Evolutionary conservation across 2,888 invertebrate genomes (phyloP).

Genomic region (Himalopsyche kuldschensis): DNA sequence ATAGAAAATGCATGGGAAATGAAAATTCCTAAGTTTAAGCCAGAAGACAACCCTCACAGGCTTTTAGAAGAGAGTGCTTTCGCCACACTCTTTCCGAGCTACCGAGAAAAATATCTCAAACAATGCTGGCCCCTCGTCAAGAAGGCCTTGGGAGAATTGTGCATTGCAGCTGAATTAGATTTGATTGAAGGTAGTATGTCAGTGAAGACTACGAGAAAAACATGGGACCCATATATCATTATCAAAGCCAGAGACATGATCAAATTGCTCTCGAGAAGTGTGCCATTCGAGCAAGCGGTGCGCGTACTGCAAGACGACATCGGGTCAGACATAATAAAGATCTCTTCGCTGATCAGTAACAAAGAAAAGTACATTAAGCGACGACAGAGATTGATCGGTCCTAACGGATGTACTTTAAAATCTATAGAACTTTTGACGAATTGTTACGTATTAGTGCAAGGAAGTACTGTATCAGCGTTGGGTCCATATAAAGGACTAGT

Average conservation of each 20-base stretch:
- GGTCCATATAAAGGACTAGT: conserved; percentile 92
- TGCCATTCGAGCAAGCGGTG: conserved; percentile 94
- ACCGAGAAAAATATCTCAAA: conserved; percentile 91
- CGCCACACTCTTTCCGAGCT: conserved; percentile 95
- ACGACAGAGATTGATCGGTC: conserved; percentile 91
- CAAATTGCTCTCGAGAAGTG: conserved; percentile 91
- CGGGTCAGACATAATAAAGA: conserved; percentile 95
- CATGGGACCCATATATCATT: conserved; percentile 98
- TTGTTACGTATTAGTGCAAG: conserved; percentile 96
- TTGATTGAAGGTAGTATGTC: conserved; percentile 92
- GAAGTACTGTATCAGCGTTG: conserved; percentile 94
- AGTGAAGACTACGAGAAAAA: conserved; percentile 92
- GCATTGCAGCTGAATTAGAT: conserved; percentile 86
- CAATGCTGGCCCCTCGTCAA: conserved; percentile 96
- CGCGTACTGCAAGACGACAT: conserved; percentile 86
- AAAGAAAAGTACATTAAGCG: conserved; percentile 94
- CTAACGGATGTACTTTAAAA: conserved; percentile 97
- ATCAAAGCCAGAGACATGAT: conserved; percentile 96
- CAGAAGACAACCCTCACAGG: conserved; percentile 86
- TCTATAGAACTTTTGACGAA: conserved; percentile 94
- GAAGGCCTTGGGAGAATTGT: conserved; percentile 77
- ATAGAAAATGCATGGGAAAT: conserved; percentile 85
- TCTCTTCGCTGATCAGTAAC: conserved; percentile 86
- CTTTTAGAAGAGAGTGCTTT: conserved; percentile 93
- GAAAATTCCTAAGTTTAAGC: conserved; percentile 84